phyloP scores from a whole-genome alignment of 2,113 vertebrate species.

The Proteles cristata region DNA sequence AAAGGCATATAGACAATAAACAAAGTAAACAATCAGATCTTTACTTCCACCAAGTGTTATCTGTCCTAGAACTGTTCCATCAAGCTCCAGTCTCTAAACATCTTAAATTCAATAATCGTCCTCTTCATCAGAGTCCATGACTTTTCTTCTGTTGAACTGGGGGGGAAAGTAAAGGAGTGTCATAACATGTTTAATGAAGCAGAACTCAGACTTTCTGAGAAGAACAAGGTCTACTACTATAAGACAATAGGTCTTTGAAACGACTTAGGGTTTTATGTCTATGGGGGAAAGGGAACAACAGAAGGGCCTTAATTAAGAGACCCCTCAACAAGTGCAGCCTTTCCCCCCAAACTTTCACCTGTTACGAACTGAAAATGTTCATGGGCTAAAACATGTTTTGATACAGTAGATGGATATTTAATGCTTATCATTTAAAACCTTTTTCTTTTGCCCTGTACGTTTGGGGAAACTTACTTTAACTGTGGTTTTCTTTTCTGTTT shows the following conservation, averaged over 20 bases:
- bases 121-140: conserved; percentile 99
- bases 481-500: conserved; percentile 97
- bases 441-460: background rate
- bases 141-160: conserved; percentile 97
- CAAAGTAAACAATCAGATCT: conserved; percentile 75
- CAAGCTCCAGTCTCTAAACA: conserved; percentile 63
- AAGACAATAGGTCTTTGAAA: conserved; percentile 16
- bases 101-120: conserved; percentile 87
- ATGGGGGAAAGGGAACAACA: background rate
- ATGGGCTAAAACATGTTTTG: background rate
- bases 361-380: background rate
- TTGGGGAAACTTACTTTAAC: conserved; percentile 90
- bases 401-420: background rate
- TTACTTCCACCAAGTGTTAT: conserved; percentile 62
- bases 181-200: background rate
- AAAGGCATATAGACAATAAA: conserved; percentile 76
- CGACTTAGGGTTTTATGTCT: background rate
- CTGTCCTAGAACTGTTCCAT: conserved; percentile 63
- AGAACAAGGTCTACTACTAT: background rate
- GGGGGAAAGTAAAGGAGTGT: background rate
- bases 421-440: background rate
- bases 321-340: background rate
- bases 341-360: background rate
- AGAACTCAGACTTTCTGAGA: conserved; percentile 30
- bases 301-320: background rate